A percentile compares a stretch with the other conserved stretches of the same genome.
Conservation (phyloP, 2,888 invertebrate genomes). For the Himalopsyche japonica region DNA sequence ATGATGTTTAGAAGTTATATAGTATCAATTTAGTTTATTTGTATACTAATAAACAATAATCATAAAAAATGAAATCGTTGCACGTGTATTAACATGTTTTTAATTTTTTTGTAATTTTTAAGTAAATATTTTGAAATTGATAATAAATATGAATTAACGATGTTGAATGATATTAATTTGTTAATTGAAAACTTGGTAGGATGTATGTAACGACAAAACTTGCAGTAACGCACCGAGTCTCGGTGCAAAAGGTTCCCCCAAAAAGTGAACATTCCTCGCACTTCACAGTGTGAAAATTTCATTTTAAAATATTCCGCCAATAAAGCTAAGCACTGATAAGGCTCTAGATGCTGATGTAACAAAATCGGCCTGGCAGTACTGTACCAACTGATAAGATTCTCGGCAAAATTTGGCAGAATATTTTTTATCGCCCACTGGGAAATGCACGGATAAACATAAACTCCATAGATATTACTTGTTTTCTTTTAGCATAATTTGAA, state of each 20-base stretch:
- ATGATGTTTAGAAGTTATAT: no score
- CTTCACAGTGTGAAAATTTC: constrained; percentile 36
- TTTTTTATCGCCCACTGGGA: constrained; percentile 30
- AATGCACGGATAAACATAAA: constrained; percentile 24
- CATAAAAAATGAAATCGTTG: no score
- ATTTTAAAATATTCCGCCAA: constrained; percentile 38
- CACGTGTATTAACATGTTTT: no score
- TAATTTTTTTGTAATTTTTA: no score
- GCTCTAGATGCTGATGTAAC: constrained; percentile 16
- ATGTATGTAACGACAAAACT: constrained; percentile 18
- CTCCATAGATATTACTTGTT: not conserved
- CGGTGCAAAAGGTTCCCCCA: constrained; percentile 26
- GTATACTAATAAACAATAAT: no score
- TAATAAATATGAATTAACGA: not conserved
- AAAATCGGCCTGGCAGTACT: constrained; percentile 10
- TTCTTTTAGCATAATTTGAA: not conserved
- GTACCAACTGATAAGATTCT: constrained; percentile 24
- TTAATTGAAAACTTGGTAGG: not conserved
- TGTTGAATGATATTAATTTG: not conserved
- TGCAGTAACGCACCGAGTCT: not conserved
- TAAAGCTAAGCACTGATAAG: constrained; percentile 41
- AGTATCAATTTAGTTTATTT: no score
- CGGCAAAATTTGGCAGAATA: constrained; percentile 11
- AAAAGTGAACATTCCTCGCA: constrained; percentile 24
- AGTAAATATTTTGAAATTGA: not conserved